Evolutionary conservation across 2,797 vertebrate species (phyloP).

Genomic region (Takifugu ocellatus): DNA sequence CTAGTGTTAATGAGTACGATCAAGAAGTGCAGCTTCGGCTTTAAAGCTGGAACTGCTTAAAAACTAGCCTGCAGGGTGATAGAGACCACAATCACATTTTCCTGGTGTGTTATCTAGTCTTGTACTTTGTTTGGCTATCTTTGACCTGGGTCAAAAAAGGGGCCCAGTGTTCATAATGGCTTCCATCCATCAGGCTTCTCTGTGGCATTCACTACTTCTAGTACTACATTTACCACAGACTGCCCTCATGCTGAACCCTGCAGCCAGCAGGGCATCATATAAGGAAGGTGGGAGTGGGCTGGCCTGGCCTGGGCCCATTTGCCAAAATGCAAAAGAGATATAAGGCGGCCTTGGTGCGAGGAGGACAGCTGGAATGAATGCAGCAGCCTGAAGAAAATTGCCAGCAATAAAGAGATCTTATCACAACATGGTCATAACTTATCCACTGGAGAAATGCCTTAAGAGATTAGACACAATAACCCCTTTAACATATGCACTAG

Average conservation of each 20-base stretch:
- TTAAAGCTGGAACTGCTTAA: conserved; percentile 9
- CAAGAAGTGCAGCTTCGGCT: conserved; percentile 16
- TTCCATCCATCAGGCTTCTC: conserved; percentile 62
- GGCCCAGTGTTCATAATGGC: conserved; percentile 49
- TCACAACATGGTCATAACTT: conserved; percentile 23
- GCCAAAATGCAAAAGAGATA: conserved; percentile 20
- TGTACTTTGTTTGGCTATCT: conserved; percentile 29
- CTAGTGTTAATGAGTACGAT: conserved; percentile 19
- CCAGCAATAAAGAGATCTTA: conserved; percentile 26
- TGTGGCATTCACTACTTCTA: conserved; percentile 13
- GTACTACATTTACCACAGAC: conserved; percentile 22
- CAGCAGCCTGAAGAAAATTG: conserved; percentile 10
- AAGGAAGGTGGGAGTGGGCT: conserved; percentile 11
- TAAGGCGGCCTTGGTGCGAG: conserved; percentile 11
- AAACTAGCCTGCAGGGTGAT: conserved; percentile 29
- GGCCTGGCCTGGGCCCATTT: conserved; percentile 4
- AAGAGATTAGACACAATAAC: neutral
- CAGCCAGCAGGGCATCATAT: conserved; percentile 37
- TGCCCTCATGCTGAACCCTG: conserved; percentile 60
- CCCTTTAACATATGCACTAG: conserved; percentile 19
- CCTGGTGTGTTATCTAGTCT: conserved; percentile 47
- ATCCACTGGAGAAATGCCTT: conserved; percentile 16
- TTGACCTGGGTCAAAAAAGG: conserved; percentile 35
- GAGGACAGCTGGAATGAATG: conserved; percentile 37
- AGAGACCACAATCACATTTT: conserved; percentile 46